These are phyloP conservation scores for Ceryle rudis DNA, from an alignment of 2,797 vertebrate species.

Conservation along the genomic window DNA sequence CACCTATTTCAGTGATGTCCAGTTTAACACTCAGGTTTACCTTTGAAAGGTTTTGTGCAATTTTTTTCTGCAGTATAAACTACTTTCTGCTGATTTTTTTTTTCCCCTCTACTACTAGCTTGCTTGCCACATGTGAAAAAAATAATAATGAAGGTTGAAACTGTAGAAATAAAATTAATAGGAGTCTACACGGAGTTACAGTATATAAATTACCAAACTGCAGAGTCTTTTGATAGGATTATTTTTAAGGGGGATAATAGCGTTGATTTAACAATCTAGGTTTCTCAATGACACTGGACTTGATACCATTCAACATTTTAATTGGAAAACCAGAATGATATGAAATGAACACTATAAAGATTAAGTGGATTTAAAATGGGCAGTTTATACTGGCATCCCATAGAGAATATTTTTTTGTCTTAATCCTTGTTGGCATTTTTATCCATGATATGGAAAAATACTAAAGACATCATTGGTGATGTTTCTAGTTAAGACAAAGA, in stretches of 20 bases:
- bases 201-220: not conserved
- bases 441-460: not conserved
- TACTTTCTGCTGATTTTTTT: not conserved
- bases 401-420: not conserved
- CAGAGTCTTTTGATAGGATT: not conserved
- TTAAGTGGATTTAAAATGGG: conserved; percentile 10
- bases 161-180: not conserved
- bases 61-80: not conserved
- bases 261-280: not conserved
- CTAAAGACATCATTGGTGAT: not conserved
- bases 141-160: not conserved
- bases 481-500: not conserved
- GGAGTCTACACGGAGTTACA: not conserved
- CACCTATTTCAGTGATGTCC: not conserved
- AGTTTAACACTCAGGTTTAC: not conserved
- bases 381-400: not conserved
- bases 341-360: not conserved
- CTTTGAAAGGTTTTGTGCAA: not conserved
- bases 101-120: not conserved
- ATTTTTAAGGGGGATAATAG: not conserved
- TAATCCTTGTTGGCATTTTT: not conserved
- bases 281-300: not conserved
- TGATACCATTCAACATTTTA: not conserved
- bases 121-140: not conserved
- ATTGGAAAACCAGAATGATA: not conserved